Conservation (phyloP, 2,113 vertebrate genomes). For the Nyctibius bracteatus region DNA sequence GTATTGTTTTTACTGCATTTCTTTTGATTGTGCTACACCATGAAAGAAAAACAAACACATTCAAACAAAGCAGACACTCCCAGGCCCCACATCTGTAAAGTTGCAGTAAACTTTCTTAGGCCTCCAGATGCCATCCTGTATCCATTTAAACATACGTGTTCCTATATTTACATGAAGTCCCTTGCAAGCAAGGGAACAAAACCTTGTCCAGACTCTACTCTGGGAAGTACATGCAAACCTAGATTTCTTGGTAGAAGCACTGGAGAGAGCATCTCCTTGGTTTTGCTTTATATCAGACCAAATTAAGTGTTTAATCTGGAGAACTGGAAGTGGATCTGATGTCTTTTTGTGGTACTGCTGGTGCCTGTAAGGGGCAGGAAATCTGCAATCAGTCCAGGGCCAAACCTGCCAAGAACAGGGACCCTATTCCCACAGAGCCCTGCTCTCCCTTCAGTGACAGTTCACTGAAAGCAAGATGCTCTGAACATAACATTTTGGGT, state of each 20-base stretch:
- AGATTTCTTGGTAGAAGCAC: not conserved
- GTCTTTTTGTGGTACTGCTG: not conserved
- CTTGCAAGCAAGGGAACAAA: not conserved
- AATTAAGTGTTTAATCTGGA: not conserved
- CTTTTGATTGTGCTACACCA: slow-evolving; percentile 5
- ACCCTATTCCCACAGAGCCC: not conserved
- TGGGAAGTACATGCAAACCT: not conserved
- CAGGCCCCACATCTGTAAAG: slow-evolving; percentile 13
- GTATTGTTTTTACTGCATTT: slow-evolving; percentile 12
- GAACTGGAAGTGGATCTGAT: not conserved
- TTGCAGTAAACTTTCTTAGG: not conserved
- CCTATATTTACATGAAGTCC: not conserved
- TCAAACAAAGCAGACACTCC: slow-evolving; percentile 21
- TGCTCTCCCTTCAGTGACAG: not conserved
- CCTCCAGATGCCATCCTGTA: slow-evolving; percentile 28
- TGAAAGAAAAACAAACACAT: slow-evolving; percentile 36
- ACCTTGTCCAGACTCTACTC: not conserved
- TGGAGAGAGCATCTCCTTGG: not conserved
- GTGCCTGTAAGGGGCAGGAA: not conserved
- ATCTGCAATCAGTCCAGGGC: not conserved
- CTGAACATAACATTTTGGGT: not conserved
- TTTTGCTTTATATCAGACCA: not conserved
- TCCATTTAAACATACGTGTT: not conserved
- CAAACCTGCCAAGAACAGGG: not conserved
- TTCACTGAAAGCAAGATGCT: not conserved